Conservation (phyloP, 2,888 invertebrate species). For the Sarcophaga carnaria region DNA sequence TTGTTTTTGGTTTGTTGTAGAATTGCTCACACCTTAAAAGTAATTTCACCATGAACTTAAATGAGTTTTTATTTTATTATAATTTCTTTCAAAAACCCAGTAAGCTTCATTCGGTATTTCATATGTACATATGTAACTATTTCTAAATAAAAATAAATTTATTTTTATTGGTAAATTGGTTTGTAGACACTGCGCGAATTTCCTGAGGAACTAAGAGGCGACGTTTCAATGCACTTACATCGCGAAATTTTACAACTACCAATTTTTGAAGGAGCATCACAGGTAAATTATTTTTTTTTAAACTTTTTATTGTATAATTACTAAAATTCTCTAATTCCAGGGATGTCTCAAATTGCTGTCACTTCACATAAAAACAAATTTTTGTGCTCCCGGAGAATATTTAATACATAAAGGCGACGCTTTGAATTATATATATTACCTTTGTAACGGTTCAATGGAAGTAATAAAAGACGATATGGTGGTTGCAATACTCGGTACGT, state of each 20-base stretch:
- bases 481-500: constrained; percentile 96
- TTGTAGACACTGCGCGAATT: constrained; percentile 94
- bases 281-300: constrained; percentile 80
- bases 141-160: too few relatives aligned
- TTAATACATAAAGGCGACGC: constrained; percentile 97
- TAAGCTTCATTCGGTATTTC: too few relatives aligned
- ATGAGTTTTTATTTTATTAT: too few relatives aligned
- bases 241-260: constrained; percentile 96
- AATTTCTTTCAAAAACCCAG: too few relatives aligned
- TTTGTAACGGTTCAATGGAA: constrained; percentile 98
- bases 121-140: too few relatives aligned
- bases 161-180: background rate
- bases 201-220: constrained; percentile 96
- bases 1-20: too few relatives aligned
- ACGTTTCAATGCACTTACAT: constrained; percentile 97
- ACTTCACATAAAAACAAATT: constrained; percentile 95
- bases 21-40: too few relatives aligned
- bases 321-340: constrained; percentile 70
- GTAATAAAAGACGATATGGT: constrained; percentile 98
- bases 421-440: constrained; percentile 95
- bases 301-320: background rate
- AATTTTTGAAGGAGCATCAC: constrained; percentile 96
- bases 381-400: constrained; percentile 98
- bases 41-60: too few relatives aligned
- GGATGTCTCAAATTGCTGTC: constrained; percentile 96